These are phyloP conservation scores for Spisula subtruncata DNA, from an alignment of 2,888 invertebrate species.

Conservation along the genomic window DNA sequence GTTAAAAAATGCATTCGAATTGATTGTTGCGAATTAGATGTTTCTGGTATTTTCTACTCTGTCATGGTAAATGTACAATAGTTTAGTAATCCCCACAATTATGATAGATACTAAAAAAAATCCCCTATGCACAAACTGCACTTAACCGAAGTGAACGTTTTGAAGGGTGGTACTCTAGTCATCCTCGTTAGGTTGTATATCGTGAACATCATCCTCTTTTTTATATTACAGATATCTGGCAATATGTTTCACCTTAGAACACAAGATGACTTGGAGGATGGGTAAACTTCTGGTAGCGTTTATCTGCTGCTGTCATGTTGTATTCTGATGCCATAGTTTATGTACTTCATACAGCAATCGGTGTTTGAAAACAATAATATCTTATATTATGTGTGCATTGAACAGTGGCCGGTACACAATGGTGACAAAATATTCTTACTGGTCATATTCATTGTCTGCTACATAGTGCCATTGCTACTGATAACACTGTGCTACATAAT, in stretches of 20 bases:
- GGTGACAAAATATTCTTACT: conserved; percentile 95
- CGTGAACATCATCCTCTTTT: not conserved
- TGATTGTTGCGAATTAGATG: too few relatives aligned
- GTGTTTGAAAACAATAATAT: conserved; percentile 44
- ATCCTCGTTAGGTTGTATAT: too few relatives aligned
- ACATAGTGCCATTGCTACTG: conserved; percentile 95
- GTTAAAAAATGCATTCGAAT: too few relatives aligned
- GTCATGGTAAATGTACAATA: too few relatives aligned
- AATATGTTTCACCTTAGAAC: conserved; percentile 97
- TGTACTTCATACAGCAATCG: conserved; percentile 92
- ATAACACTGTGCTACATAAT: conserved; percentile 96
- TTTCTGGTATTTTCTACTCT: too few relatives aligned
- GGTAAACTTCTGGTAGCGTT: conserved; percentile 95
- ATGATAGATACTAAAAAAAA: too few relatives aligned
- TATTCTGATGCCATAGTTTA: conserved; percentile 95
- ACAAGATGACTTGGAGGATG: conserved; percentile 95
- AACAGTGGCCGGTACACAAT: conserved; percentile 93
- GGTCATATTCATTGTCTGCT: conserved; percentile 95
- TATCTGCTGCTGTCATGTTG: conserved; percentile 95
- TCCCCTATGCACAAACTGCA: too few relatives aligned
- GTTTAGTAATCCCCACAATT: conserved; percentile 89
- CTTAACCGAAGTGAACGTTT: too few relatives aligned
- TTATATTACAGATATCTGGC: conserved; percentile 94
- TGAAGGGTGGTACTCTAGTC: too few relatives aligned
- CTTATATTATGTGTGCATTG: conserved; percentile 74